Conservation (phyloP, 2,797 vertebrate genomes). For the Pteronotus mesoamericanus region DNA sequence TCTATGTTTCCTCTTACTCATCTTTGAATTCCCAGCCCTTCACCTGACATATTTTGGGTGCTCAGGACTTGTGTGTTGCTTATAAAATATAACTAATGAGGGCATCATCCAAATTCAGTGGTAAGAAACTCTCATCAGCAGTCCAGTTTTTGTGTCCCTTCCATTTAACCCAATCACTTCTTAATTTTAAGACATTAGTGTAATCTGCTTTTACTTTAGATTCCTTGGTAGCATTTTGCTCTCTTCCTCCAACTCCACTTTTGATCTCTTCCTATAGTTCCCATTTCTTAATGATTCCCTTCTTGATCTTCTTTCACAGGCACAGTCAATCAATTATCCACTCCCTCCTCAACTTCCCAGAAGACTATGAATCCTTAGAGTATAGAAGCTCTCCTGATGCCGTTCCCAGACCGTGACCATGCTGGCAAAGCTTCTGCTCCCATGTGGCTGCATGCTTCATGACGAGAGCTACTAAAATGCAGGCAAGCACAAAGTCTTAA, state of each 20-base stretch:
- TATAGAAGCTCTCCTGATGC: slow-evolving; percentile 22
- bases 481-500: slow-evolving; percentile 72
- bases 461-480: slow-evolving; percentile 71
- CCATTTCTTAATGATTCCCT: neutral
- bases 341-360: slow-evolving; percentile 47
- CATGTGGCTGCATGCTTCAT: slow-evolving; percentile 62
- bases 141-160: neutral
- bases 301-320: slow-evolving; percentile 30
- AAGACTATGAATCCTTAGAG: slow-evolving; percentile 44
- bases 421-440: slow-evolving; percentile 64
- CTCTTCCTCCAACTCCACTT: neutral
- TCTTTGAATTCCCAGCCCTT: neutral
- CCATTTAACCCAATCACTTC: neutral
- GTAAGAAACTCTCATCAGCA: neutral
- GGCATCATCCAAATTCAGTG: neutral
- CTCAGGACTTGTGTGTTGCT: neutral
- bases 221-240: neutral
- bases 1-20: neutral
- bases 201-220: neutral
- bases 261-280: neutral
- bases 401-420: slow-evolving; percentile 60
- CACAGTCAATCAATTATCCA: slow-evolving; percentile 52
- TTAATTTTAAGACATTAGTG: neutral
- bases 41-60: neutral
- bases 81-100: neutral